Evolutionary conservation across 2,113 vertebrate species (phyloP).

Genomic region (Leiothrix lutea): DNA sequence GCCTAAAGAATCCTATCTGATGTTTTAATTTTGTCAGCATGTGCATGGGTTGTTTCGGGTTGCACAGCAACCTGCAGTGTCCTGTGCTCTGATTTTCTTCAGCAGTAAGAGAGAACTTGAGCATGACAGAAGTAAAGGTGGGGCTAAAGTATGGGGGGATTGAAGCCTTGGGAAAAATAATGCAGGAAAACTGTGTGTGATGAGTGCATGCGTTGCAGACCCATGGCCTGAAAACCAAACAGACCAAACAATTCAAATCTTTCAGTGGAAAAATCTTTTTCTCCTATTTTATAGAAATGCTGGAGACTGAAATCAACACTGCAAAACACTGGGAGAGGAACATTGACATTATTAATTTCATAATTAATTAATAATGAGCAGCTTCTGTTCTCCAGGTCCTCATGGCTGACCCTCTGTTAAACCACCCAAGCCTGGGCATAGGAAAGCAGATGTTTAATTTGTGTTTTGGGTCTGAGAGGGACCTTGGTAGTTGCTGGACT

Average conservation of each 20-base stretch:
- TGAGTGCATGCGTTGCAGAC: background rate
- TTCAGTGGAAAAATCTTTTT: background rate
- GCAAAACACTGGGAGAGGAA: background rate
- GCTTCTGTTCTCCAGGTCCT: background rate
- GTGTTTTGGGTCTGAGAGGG: background rate
- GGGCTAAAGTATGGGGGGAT: background rate
- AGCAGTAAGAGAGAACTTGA: background rate
- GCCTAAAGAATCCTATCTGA: background rate
- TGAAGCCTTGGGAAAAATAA: background rate
- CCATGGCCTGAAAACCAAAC: background rate
- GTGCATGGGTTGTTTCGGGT: background rate
- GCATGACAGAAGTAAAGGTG: background rate
- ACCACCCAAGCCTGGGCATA: background rate
- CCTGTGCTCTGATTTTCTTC: background rate
- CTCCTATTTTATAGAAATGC: background rate
- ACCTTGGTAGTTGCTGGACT: background rate
- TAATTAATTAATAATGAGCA: background rate
- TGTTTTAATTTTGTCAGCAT: background rate
- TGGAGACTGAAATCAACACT: background rate
- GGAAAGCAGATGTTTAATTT: background rate
- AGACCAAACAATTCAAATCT: background rate
- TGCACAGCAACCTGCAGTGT: background rate
- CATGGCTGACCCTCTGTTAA: background rate
- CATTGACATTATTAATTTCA: background rate
- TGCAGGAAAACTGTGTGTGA: background rate